phyloP scores from a whole-genome alignment of 2,797 vertebrate genomes.

The Chiroxiphia lanceolata region DNA sequence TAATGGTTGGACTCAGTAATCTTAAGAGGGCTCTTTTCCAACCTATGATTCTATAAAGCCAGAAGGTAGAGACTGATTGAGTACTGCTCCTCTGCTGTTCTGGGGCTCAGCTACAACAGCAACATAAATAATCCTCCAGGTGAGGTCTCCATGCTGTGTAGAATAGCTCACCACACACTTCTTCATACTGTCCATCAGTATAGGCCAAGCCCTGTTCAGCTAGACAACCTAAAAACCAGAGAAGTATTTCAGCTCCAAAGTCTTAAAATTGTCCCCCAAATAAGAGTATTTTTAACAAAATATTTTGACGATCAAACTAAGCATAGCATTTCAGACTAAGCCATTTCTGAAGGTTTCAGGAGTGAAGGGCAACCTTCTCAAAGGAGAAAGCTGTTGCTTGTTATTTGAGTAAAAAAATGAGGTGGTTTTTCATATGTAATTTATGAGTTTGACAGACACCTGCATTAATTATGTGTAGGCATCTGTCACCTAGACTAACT shows the following conservation, averaged over 20 bases:
- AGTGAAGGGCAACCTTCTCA: background rate
- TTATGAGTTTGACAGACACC: background rate
- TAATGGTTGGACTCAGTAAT: accelerated
- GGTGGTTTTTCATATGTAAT: background rate
- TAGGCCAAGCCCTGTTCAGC: background rate
- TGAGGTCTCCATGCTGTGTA: background rate
- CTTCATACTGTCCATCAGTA: background rate
- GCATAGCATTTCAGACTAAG: background rate
- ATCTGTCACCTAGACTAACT: background rate
- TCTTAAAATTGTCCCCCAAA: background rate
- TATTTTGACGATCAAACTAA: background rate
- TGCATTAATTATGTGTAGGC: background rate
- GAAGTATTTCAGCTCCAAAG: background rate
- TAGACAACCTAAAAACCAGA: background rate
- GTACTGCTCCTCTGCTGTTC: background rate
- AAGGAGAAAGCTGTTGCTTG: background rate
- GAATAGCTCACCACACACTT: background rate
- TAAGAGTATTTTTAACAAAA: background rate
- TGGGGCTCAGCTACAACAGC: background rate
- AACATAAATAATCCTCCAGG: background rate
- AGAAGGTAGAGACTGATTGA: background rate
- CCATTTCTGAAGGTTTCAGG: background rate
- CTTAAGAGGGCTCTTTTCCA: background rate
- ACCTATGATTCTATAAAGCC: background rate
- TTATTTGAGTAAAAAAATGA: background rate